Percentiles rank a stretch among this genome's conserved stretches.
Conservation (phyloP, 2,797 vertebrate species). For the Xiphophorus birchmanni region DNA sequence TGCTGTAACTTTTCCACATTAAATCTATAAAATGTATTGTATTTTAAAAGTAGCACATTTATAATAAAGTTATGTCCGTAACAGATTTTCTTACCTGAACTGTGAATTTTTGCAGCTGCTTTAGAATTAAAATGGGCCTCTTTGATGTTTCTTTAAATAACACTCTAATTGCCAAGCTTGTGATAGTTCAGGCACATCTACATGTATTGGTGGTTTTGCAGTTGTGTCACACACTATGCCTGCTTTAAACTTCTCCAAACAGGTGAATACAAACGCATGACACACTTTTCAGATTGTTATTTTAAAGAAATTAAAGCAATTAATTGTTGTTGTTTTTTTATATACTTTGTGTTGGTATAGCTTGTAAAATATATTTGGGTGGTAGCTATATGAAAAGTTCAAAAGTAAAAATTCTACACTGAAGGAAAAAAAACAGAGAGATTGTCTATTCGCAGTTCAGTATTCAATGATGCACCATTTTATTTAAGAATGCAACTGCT, state of each 20-base stretch:
- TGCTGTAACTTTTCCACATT: background rate
- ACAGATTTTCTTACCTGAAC: background rate
- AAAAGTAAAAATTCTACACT: background rate
- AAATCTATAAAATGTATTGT: background rate
- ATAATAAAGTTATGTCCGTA: background rate
- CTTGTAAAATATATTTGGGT: background rate
- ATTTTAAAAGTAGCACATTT: background rate
- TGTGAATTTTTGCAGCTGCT: background rate
- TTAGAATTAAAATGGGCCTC: background rate
- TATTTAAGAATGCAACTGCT: background rate
- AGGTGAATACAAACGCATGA: background rate
- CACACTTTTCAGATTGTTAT: background rate
- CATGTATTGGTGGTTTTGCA: background rate
- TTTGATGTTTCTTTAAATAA: background rate
- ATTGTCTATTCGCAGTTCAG: too few relatives aligned
- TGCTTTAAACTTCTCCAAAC: background rate
- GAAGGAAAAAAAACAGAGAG: background rate
- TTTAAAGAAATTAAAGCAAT: background rate
- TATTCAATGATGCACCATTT: background rate
- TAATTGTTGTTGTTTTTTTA: background rate
- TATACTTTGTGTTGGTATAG: background rate
- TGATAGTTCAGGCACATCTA: background rate
- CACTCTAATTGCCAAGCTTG: background rate
- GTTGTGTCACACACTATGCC: background rate
- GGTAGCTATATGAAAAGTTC: background rate